Conservation (phyloP, 2,888 invertebrate species). For the Tortricodes alternella region DNA sequence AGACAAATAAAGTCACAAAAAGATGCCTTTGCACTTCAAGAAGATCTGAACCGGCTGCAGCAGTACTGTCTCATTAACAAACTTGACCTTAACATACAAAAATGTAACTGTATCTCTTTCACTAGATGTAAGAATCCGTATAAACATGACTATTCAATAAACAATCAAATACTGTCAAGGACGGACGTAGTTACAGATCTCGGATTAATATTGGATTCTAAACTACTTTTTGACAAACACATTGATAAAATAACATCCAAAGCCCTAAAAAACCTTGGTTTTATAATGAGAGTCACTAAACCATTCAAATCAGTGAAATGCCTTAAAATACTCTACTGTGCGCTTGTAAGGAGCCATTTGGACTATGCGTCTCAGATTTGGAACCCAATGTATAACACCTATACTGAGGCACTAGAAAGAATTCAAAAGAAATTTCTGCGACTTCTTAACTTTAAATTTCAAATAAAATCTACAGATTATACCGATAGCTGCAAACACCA, state of each 20-base stretch:
- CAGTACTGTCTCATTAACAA: background rate
- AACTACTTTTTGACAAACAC: background rate
- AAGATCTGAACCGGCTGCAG: background rate
- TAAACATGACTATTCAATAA: background rate
- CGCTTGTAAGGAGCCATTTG: background rate
- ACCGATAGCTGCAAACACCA: too few species aligned
- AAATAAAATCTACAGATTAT: too few species aligned
- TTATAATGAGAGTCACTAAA: background rate
- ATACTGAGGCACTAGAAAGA: background rate
- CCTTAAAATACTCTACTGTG: background rate
- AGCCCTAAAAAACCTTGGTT: background rate
- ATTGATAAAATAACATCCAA: background rate
- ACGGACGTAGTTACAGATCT: background rate
- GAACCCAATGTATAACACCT: background rate
- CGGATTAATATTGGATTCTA: background rate
- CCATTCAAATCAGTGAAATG: background rate
- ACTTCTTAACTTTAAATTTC: too few species aligned
- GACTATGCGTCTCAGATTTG: constrained; percentile 1
- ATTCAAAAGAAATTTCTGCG: background rate
- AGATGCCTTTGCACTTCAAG: background rate
- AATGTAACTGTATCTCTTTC: constrained; percentile 3
- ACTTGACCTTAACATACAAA: background rate
- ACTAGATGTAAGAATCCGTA: background rate
- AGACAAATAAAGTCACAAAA: background rate
- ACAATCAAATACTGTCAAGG: background rate